phyloP scores from a whole-genome alignment of 2,797 vertebrate genomes.

The Pseudomugil gertrudae region DNA sequence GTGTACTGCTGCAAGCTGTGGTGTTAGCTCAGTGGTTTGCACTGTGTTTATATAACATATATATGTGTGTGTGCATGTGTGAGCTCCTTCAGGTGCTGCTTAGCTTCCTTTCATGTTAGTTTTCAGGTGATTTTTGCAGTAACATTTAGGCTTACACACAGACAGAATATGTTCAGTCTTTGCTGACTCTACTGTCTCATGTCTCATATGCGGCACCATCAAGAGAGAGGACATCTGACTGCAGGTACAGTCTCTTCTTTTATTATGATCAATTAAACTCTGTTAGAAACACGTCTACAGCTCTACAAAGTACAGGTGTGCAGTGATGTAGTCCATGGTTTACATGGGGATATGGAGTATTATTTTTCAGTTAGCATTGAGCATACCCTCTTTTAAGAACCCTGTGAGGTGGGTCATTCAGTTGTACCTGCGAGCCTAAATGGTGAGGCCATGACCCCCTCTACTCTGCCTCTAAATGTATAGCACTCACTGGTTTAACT shows the following conservation, averaged over 20 bases:
- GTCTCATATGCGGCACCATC: constrained; percentile 43
- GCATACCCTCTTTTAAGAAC: too few species aligned
- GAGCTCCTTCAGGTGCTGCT: constrained; percentile 22
- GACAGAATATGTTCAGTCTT: constrained; percentile 11
- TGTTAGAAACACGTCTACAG: neutral
- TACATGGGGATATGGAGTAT: too few species aligned
- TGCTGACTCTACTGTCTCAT: constrained; percentile 51
- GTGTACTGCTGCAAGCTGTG: constrained; percentile 41
- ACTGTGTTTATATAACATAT: neutral
- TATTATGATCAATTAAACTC: too few species aligned
- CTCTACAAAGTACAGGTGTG: neutral
- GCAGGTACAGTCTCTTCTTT: constrained; percentile 72
- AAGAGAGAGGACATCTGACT: constrained; percentile 74
- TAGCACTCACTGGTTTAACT: too few species aligned
- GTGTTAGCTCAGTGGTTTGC: constrained; percentile 22
- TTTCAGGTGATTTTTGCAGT: constrained; percentile 2
- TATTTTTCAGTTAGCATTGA: too few species aligned
- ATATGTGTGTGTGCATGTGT: constrained; percentile 28
- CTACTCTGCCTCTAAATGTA: too few species aligned
- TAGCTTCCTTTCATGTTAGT: constrained; percentile 1
- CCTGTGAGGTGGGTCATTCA: too few species aligned
- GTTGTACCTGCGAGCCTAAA: too few species aligned
- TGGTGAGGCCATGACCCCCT: too few species aligned
- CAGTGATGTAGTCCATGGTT: too few species aligned
- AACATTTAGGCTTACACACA: neutral